Base-by-base conservation (phyloP, 2,113 vertebrate species). In the Pseudopodoces humilis region DNA sequence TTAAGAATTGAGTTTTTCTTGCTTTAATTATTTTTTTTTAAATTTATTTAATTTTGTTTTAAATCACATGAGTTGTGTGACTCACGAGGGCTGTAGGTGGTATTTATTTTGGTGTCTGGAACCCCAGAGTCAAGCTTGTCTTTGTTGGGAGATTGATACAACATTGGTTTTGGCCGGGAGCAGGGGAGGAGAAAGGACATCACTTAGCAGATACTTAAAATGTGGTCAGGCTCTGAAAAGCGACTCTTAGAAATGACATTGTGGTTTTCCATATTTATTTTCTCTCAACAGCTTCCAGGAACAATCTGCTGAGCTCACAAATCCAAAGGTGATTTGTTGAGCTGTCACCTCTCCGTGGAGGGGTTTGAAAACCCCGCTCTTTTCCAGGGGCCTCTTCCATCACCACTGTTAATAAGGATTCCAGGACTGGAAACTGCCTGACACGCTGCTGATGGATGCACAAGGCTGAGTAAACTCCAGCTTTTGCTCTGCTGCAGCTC, bases 241-340 rank as follows among this genome's bases (percentile, higher is more conserved):
- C 33, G 90, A 95, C 94, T 96, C 95, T 96, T 56, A 94, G 88
- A 92, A 96, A 96, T 71, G 93, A 96, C 96, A 81, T 96, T 97
- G 96, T 93, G 95, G 96, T 96, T 97, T 97, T 90, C 94, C 88
- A 93, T 90, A 96, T 96, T 97, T 97, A 95, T 97, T 97, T 96
- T 96, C 96, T 94, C 94, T 95, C 96, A 74, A 93, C 90, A 91
- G 79, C 93, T 97, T 94, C 94, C 95, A 96, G 96, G 93, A 96
- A 97, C 95, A 95, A 94, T 96, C 94, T 90, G 96, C 96, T 96
- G 96, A 97, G 95, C 72, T 94, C 86, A 95, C 90, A 92, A 31
- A 95, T 68, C 93, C 68, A 3, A 88, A 96, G 95, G 96, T 96
- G 95, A 97, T 96, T 96, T 92, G 94, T 94, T 74, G 95, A 91